Evolutionary conservation across 2,888 invertebrate genomes (phyloP), one percentile per base, ranked within the genome.

Genomic region (Machimus atricapillus): DNA sequence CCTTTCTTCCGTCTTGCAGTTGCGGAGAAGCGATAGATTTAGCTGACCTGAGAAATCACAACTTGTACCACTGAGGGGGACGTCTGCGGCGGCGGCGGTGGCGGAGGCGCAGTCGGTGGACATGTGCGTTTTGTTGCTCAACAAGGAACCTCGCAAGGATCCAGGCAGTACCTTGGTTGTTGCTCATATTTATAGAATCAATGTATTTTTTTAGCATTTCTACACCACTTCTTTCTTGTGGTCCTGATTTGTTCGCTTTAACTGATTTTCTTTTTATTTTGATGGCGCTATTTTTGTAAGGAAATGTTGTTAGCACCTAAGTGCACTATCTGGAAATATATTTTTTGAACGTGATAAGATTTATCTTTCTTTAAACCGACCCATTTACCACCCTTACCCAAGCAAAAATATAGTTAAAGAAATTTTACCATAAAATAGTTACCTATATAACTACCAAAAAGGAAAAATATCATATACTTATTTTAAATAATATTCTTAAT

Each of bases 21-120:
- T 88, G 88, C 52, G 88, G 88, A 27, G 88, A 88, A 27, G 86
- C 87, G 19, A 81, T 88, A 27, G 88, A 88, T 58, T 58, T 88
- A 56, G 87, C 87, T 7, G 87, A 88, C 74, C 85, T 88, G 19
- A 86, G 87, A 37, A 85, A 79, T 27, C 88, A 88, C 74, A 88
- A 88, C 86, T 43, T 86, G 9, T 86, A 86, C 58, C 86, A 86
- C 37, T 86, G 58, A 79, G 1, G 5, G 7, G 34, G 7, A 19
- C 1, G 56, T 1, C 43, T 9, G 14, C 9, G 40, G 2, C 40
- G 40, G 43, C 43, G 14, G 43, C 12, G 2, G 8, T 3, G 43
- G 43, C 8, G 43, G 43, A 14, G 43, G 5, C 1, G 16, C 52
- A 12, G 12, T 12, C 40, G n/a, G n/a, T 52, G 52, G 52, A 52